These are phyloP conservation scores for Drosophila tani DNA, from an alignment of 1,140 invertebrate genomes.

Conservation along the genomic window DNA sequence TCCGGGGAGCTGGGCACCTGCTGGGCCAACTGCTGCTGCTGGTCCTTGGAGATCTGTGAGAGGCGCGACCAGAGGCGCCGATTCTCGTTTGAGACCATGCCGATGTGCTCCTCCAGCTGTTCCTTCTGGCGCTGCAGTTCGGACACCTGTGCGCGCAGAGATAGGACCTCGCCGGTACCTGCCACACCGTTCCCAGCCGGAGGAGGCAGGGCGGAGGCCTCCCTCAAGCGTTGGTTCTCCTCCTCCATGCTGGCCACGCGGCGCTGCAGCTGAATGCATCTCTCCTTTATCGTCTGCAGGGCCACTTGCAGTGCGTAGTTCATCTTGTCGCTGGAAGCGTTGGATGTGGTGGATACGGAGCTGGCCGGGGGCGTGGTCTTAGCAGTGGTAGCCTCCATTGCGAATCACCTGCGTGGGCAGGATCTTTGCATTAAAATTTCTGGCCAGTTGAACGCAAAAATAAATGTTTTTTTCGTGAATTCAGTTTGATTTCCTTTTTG, in stretches of 20 bases:
- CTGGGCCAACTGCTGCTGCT: constrained; percentile 50
- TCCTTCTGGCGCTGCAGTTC: constrained; percentile 90
- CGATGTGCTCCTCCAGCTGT: constrained; percentile 90
- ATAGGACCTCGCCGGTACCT: constrained; percentile 84
- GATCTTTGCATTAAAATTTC: constrained; percentile 11
- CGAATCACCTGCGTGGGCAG: constrained; percentile 1
- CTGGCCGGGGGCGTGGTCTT: constrained; percentile 10
- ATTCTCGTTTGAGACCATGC: constrained; percentile 92
- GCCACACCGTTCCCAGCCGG: constrained; percentile 29
- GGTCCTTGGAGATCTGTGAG: constrained; percentile 87
- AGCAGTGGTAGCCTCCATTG: constrained; percentile 45
- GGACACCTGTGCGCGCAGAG: constrained; percentile 87
- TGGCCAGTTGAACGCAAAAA: constrained; percentile 2
- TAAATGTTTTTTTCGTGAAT: constrained; percentile 9
- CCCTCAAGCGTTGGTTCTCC: constrained; percentile 89
- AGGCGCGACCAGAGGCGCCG: constrained; percentile 91
- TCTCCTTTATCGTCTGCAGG: constrained; percentile 91
- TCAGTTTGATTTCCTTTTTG: constrained; percentile 30
- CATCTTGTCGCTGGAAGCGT: constrained; percentile 52
- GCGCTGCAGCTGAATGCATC: constrained; percentile 90
- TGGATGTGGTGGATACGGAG: constrained; percentile 11
- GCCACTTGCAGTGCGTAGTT: constrained; percentile 89
- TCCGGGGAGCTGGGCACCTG: constrained; percentile 22
- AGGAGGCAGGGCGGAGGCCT: constrained; percentile 32
- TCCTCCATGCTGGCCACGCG: constrained; percentile 89